Evolutionary conservation across 2,113 vertebrate species (phyloP).

Genomic region (Passer montanus): DNA sequence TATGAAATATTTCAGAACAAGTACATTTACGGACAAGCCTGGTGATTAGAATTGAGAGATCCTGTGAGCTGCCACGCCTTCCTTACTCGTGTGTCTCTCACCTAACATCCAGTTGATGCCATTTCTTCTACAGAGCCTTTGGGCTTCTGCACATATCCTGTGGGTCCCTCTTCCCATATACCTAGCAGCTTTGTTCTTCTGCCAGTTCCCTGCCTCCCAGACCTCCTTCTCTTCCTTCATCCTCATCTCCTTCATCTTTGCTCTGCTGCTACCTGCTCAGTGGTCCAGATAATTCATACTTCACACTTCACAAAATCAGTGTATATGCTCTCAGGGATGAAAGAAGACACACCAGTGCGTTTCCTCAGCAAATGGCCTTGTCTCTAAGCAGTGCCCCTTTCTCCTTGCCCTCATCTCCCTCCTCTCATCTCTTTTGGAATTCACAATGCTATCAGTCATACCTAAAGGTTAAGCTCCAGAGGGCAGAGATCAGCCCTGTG

Average conservation of each 20-base stretch:
- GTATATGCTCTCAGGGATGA: background rate
- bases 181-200: background rate
- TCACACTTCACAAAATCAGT: background rate
- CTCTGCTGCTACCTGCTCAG: background rate
- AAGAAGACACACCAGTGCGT: background rate
- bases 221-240: background rate
- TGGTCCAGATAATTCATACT: background rate
- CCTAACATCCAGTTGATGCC: background rate
- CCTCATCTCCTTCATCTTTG: background rate
- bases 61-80: background rate
- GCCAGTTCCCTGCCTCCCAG: background rate
- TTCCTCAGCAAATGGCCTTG: background rate
- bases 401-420: background rate
- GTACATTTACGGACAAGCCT: background rate
- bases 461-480: constrained; percentile 45
- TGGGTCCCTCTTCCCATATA: background rate
- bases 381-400: background rate
- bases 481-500: constrained; percentile 39
- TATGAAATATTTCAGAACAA: background rate
- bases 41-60: background rate
- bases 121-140: background rate
- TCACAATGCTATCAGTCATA: constrained; percentile 40
- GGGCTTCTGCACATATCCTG: background rate
- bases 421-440: background rate
- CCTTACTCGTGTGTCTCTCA: background rate